A percentile compares a stretch with the other conserved stretches of the same genome.
phyloP scores from a whole-genome alignment of 1,140 invertebrate species.

The Cotesia typhae region DNA sequence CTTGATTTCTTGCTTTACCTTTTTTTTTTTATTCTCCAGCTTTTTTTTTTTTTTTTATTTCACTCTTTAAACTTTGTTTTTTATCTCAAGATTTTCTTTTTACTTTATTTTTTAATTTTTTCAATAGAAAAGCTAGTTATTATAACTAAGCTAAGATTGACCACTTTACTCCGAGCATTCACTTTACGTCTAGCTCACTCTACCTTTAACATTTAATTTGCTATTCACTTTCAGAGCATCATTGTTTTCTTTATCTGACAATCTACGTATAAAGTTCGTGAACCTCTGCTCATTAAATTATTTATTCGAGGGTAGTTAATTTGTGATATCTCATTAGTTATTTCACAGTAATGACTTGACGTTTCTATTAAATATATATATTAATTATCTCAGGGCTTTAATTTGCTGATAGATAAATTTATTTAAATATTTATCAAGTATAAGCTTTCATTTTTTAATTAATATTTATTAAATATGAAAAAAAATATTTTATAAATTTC shows the following conservation, averaged over 20 bases:
- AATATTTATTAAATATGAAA: too few relatives aligned
- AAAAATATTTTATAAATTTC: too few relatives aligned
- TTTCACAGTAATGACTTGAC: too few relatives aligned
- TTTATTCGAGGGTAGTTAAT: conserved; percentile 1
- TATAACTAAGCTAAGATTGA: conserved; percentile 14
- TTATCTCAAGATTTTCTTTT: not conserved
- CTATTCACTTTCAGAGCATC: not conserved
- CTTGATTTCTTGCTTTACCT: conserved; percentile 13
- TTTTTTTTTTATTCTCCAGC: conserved; percentile 6
- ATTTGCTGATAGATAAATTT: too few relatives aligned
- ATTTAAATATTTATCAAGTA: too few relatives aligned
- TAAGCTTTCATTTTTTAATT: too few relatives aligned
- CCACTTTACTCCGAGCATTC: conserved; percentile 2
- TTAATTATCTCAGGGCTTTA: too few relatives aligned
- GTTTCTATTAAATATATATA: too few relatives aligned
- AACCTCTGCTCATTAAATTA: not conserved
- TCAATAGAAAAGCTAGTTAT: conserved; percentile 4
- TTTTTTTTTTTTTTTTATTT: not conserved
- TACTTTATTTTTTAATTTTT: not conserved
- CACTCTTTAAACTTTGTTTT: not conserved
- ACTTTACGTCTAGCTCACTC: not conserved
- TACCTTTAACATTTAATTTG: conserved; percentile 14
- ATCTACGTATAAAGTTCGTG: too few relatives aligned
- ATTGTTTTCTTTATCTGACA: not conserved
- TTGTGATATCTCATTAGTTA: conserved; percentile 1